Percentiles rank a stretch among this genome's conserved stretches.
These are phyloP conservation scores for Berghia stephanieae DNA, from an alignment of 1,140 invertebrate species.

Conservation along the genomic window DNA sequence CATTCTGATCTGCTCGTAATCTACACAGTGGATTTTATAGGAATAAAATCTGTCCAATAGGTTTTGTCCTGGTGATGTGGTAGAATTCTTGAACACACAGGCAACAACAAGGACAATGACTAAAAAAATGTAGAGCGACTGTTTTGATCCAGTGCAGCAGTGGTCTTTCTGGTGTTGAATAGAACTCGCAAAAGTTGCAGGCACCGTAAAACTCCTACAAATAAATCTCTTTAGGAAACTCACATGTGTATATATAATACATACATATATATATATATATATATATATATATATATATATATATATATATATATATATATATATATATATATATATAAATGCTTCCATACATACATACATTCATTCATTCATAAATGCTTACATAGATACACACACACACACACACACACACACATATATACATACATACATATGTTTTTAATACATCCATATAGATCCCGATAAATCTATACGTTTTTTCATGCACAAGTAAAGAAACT, in stretches of 20 bases:
- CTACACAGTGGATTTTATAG: too few relatives aligned
- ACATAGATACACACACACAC: conserved; percentile 15
- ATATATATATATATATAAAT: not conserved
- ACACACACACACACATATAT: not conserved
- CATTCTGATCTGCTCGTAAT: too few relatives aligned
- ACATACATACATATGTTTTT: not conserved
- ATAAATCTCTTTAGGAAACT: too few relatives aligned
- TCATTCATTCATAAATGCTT: not conserved
- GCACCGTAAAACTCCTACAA: not conserved
- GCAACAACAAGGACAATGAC: not conserved
- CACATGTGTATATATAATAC: too few relatives aligned
- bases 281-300: not conserved
- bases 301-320: not conserved
- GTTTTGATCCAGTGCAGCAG: not conserved
- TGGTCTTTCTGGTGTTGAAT: not conserved
- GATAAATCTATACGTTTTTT: not conserved
- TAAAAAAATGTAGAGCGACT: not conserved
- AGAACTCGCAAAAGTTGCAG: not conserved
- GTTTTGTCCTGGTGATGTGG: too few relatives aligned
- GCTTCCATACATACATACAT: conserved; percentile 21
- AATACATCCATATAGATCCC: not conserved
- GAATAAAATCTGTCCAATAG: too few relatives aligned
- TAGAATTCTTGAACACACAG: too few relatives aligned
- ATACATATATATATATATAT: conserved; percentile 1
- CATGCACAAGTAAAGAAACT: not conserved